These are phyloP conservation scores for Oreotrochilus melanogaster DNA, from an alignment of 2,113 vertebrate species.

Conservation along the genomic window DNA sequence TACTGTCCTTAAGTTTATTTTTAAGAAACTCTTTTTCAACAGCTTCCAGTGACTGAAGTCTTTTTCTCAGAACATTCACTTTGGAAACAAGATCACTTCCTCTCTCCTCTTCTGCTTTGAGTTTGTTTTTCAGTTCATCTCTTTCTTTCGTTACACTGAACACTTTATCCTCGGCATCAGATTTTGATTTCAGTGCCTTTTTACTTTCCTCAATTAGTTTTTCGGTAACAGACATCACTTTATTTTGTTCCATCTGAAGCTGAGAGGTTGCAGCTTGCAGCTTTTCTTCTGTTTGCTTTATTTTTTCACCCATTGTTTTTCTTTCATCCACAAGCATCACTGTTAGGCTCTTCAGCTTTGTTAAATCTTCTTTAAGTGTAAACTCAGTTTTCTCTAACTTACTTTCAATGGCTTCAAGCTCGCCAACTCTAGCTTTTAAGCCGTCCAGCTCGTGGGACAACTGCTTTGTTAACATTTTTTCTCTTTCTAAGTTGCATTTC, in stretches of 20 bases:
- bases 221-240: slow-evolving; percentile 92
- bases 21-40: slow-evolving; percentile 89
- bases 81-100: slow-evolving; percentile 90
- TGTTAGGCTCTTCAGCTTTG: slow-evolving; percentile 95
- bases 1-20: slow-evolving; percentile 88
- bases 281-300: slow-evolving; percentile 94
- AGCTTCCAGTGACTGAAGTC: slow-evolving; percentile 91
- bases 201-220: slow-evolving; percentile 97
- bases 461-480: slow-evolving; percentile 89
- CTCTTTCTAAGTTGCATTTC: slow-evolving; percentile 92
- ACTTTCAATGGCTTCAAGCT: slow-evolving; percentile 88
- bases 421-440: slow-evolving; percentile 88
- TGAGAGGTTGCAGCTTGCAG: slow-evolving; percentile 88
- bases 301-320: slow-evolving; percentile 91
- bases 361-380: slow-evolving; percentile 92
- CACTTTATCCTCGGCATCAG: slow-evolving; percentile 94
- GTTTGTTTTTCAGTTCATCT: slow-evolving; percentile 89
- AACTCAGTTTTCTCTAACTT: slow-evolving; percentile 91
- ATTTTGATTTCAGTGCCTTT: slow-evolving; percentile 91
- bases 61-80: slow-evolving; percentile 89
- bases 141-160: slow-evolving; percentile 87
- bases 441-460: slow-evolving; percentile 88
- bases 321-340: slow-evolving; percentile 96
- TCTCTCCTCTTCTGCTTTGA: slow-evolving; percentile 90
- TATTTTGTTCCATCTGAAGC: slow-evolving; percentile 92